Conservation (phyloP, 1,140 invertebrate species). For the Leptinotarsa undecemlineata region DNA sequence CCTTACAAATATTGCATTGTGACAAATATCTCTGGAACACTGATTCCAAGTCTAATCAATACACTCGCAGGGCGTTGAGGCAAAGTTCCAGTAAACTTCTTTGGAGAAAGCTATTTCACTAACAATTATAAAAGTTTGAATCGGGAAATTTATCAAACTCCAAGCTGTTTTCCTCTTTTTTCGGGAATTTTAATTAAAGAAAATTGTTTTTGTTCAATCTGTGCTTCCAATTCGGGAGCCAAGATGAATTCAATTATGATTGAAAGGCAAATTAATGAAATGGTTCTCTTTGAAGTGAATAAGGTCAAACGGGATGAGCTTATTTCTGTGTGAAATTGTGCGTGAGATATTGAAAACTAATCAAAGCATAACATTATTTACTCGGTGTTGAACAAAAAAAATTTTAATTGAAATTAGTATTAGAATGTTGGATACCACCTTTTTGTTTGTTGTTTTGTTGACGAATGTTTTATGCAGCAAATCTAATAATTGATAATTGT, state of each 20-base stretch:
- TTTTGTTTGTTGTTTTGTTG: too few relatives aligned
- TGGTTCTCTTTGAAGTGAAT: background rate
- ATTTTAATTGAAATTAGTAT: too few relatives aligned
- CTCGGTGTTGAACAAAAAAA: too few relatives aligned
- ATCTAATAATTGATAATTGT: too few relatives aligned
- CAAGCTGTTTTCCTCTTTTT: constrained; percentile 13
- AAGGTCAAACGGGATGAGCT: too few relatives aligned
- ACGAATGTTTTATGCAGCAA: accelerated
- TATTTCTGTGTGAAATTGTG: too few relatives aligned
- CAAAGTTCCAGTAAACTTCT: background rate
- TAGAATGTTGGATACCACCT: too few relatives aligned
- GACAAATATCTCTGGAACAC: too few relatives aligned
- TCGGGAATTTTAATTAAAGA: constrained; percentile 3
- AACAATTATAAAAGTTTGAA: constrained; percentile 19
- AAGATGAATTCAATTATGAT: constrained; percentile 3
- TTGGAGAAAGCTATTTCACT: constrained; percentile 13
- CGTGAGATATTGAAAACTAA: too few relatives aligned
- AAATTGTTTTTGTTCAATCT: constrained; percentile 13
- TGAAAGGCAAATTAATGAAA: background rate
- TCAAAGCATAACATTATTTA: too few relatives aligned
- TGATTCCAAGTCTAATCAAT: background rate
- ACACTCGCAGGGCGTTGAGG: background rate
- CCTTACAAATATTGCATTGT: too few relatives aligned
- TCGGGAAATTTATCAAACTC: constrained; percentile 13
- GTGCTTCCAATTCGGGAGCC: background rate